phyloP scores from a whole-genome alignment of 1,140 invertebrate genomes.

The Harlomillsia oculata region DNA sequence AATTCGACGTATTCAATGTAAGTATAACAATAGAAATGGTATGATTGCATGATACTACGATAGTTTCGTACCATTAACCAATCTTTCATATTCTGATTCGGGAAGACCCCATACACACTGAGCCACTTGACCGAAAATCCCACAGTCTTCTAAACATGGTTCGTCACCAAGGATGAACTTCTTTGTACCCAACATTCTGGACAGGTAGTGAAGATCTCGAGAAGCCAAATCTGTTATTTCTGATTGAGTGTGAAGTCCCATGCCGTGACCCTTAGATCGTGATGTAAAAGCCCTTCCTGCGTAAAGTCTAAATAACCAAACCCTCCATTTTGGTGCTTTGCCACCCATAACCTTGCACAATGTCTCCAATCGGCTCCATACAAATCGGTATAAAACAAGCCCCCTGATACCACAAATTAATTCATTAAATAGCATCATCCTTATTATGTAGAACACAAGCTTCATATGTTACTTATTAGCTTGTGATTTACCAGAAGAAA shows the following conservation, averaged over 20 bases:
- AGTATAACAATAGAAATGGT: no score
- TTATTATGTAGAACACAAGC: no score
- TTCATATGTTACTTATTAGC: no score
- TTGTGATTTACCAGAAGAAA: conserved; percentile 17
- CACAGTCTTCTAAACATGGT: conserved; percentile 42
- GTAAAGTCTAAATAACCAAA: not conserved
- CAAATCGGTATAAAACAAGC: no score
- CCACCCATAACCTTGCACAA: no score
- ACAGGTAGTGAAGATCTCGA: conserved; percentile 16
- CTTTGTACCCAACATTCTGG: conserved; percentile 25
- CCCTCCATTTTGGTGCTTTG: no score
- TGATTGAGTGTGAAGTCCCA: conserved; percentile 10
- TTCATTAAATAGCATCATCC: no score
- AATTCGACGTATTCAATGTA: no score
- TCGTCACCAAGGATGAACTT: conserved; percentile 41
- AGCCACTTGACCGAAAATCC: conserved; percentile 42
- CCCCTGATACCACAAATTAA: no score
- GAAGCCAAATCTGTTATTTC: not conserved
- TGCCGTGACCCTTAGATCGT: conserved; percentile 4
- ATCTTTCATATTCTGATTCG: conserved; percentile 36
- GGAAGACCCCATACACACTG: conserved; percentile 41
- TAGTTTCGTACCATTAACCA: conserved; percentile 14
- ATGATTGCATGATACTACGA: no score
- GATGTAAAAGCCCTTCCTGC: not conserved
- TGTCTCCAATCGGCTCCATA: no score